Evolutionary conservation across 2,113 vertebrate genomes (phyloP), one percentile per base, ranked within the genome.

Genomic region (Crotalus helleri): DNA sequence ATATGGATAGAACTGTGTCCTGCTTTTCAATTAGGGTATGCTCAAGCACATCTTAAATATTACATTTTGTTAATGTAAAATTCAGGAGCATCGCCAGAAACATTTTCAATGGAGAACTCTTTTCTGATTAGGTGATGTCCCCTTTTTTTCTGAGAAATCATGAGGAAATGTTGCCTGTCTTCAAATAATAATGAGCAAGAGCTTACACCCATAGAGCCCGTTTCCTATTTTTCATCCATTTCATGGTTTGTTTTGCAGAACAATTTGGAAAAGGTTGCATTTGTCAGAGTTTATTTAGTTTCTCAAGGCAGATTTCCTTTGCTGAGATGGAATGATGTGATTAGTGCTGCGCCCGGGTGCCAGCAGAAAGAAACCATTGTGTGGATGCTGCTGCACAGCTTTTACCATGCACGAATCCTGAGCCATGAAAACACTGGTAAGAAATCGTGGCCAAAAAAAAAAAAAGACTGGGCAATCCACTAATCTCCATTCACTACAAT

Each of bases 271-370:
- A 99, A 99, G 97, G 97, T 97, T 15, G 95, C 97, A 2, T 99
- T 99, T 92, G 89, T 97, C 33, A 97, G 98, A 93, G 92, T 98
- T 23, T 98, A 98, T 96, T 95, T 99, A 94, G 97, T 98, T 93
- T 99, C 99, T 91, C 98, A 98, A 96, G 99, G 99, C 29, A 97
- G 98, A 92, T 96, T 99, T 87, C 98, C 99, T 58, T 95, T 99
- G 90, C 96, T 97, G 54, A 96, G 97, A 29, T 97, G 99, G 33
- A 98, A 94, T 85, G 98, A 98, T 0, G 5, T 99, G 88, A 98
- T 99, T 92, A 92, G 96, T 0, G 93, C 87, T 1, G 97, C 98
- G 19, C 81, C 98, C 5, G 96, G 87, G 0, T 98, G 97, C 94
- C 96, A 94, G 8, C 97, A 96, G 8, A 97, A 96, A 88, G 95